Evolutionary conservation across 2,888 invertebrate species (phyloP).

Genomic region (Bembecia ichneumoniformis): DNA sequence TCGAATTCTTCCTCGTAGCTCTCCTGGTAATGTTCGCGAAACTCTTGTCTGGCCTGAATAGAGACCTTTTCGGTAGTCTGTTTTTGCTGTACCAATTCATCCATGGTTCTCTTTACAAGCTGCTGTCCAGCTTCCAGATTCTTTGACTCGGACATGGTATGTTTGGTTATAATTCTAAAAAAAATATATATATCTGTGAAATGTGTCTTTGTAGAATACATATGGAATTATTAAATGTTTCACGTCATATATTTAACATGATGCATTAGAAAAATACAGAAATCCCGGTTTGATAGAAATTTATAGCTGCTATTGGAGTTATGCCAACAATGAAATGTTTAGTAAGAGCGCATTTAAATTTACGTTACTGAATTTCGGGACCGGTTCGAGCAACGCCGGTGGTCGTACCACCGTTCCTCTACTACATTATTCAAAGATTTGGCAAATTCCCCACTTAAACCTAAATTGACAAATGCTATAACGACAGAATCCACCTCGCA

Average conservation of each 20-base stretch:
- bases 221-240: too few relatives aligned
- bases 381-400: conserved; percentile 3
- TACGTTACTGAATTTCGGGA: conserved; percentile 38
- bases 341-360: conserved; percentile 48
- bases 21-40: conserved; percentile 57
- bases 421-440: neutral
- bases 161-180: conserved; percentile 6
- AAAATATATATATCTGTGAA: neutral
- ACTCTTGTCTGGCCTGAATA: conserved; percentile 65
- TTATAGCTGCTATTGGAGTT: conserved; percentile 45
- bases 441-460: neutral
- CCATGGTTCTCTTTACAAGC: conserved; percentile 63
- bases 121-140: conserved; percentile 59
- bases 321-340: conserved; percentile 53
- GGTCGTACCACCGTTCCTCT: neutral
- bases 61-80: conserved; percentile 53
- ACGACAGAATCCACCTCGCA: conserved; percentile 8
- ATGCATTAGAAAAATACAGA: conserved; percentile 31
- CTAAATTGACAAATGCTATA: conserved; percentile 3
- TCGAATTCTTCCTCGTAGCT: conserved; percentile 67
- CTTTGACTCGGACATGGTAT: conserved; percentile 53
- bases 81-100: conserved; percentile 51
- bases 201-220: too few relatives aligned
- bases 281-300: conserved; percentile 50
- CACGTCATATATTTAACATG: conserved; percentile 19